Evolutionary conservation across 2,113 vertebrate species (phyloP), one percentile per base, ranked within the genome.

Genomic region (Dasypus novemcinctus): DNA sequence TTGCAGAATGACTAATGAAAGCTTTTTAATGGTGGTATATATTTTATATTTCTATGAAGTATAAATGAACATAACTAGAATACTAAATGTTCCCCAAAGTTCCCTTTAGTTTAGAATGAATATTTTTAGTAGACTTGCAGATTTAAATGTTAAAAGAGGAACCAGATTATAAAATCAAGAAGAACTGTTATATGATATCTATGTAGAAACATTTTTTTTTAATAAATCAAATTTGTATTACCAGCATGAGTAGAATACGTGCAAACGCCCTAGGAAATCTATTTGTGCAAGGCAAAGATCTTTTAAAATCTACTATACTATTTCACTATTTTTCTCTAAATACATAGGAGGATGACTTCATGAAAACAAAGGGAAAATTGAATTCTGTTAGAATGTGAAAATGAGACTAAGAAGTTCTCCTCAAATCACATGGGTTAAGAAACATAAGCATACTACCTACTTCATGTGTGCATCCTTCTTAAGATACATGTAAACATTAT

Each of bases 391-490:
- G 14, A 57, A 90, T 14, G 61, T 15, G 4, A 63, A 94, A 84
- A 80, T 43, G 9, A 4, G 2, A 66, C 74, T 71, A 49, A 69
- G 20, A 91, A 52, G 25, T 31, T 63, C 27, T 18, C 10, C 25
- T 61, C 1, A 49, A 1, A 2, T 3, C 3, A 57, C 21, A 18
- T 6, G 0, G 21, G 14, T 81, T 81, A 6, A 79, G 43, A 92
- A 87, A 69, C 31, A 0, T 4, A 64, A 10, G 7, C 0, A 41
- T 63, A 25, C 17, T 2, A 27, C n/a, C 36, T 23, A 38, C 0
- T 1, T 12, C 5, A 33, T 18, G 1, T 5, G 64, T 31, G 2
- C 0, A 36, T 5, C 4, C 31, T 33, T 33, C 8, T 54, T 17
- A 15, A 66, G 15, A 10, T 21, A 29, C 12, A 21, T 14, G 36